These are phyloP conservation scores for Timandra comae DNA, from an alignment of 2,888 invertebrate species.

Conservation along the genomic window DNA sequence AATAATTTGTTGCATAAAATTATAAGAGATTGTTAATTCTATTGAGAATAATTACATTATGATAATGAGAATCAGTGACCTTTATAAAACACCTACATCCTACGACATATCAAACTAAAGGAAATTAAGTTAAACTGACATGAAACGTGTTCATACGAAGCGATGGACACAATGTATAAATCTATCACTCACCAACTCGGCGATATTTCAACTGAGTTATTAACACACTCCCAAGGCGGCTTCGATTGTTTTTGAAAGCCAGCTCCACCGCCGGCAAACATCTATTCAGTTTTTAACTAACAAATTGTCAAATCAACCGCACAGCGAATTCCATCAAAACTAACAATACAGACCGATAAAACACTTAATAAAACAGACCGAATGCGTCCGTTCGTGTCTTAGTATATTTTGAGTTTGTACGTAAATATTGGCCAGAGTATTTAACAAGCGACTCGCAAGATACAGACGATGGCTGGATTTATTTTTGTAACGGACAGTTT, in stretches of 20 bases:
- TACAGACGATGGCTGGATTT: conserved; percentile 33
- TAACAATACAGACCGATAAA: background rate
- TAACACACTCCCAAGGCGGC: conserved; percentile 58
- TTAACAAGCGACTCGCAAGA: conserved; percentile 25
- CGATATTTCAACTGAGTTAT: conserved; percentile 37
- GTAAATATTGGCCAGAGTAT: conserved; percentile 32
- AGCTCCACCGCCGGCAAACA: conserved; percentile 67
- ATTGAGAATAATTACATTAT: too few relatives aligned
- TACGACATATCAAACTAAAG: too few relatives aligned
- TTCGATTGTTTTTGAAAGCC: conserved; percentile 66
- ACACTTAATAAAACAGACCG: background rate
- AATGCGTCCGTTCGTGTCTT: conserved; percentile 3
- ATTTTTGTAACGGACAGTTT: conserved; percentile 36
- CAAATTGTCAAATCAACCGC: conserved; percentile 4
- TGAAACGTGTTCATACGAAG: too few relatives aligned
- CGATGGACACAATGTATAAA: too few relatives aligned
- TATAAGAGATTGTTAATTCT: too few relatives aligned
- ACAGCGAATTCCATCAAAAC: too few relatives aligned
- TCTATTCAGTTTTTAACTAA: conserved; percentile 26
- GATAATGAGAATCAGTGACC: too few relatives aligned
- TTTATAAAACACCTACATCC: too few relatives aligned
- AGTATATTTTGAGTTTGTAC: conserved; percentile 32
- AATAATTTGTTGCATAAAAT: too few relatives aligned
- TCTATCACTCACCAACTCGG: conserved; percentile 48
- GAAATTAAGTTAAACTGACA: too few relatives aligned